phyloP scores from a whole-genome alignment of 2,797 vertebrate species.

The Scleropages formosus region DNA sequence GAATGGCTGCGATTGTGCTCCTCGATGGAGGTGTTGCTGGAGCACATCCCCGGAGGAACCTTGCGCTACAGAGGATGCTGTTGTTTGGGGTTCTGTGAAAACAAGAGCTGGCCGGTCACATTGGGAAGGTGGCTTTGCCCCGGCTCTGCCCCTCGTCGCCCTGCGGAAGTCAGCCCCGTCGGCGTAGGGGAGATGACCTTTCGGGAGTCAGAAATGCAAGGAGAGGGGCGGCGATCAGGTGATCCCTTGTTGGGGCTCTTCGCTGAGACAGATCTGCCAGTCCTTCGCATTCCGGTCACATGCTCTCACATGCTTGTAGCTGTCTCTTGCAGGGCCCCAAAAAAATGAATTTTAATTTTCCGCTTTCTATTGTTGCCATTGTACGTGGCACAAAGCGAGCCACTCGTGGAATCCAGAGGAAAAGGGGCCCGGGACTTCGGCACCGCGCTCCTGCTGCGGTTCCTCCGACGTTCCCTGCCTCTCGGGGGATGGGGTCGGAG shows the following conservation, averaged over 20 bases:
- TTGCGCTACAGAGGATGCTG: constrained; percentile 18
- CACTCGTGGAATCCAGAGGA: neutral
- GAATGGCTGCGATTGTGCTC: constrained; percentile 18
- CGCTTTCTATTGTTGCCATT: too few species aligned
- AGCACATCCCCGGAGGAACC: constrained; percentile 5
- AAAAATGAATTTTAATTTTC: too few species aligned
- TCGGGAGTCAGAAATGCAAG: neutral
- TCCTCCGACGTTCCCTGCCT: neutral
- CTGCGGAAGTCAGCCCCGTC: neutral
- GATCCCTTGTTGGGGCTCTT: too few species aligned
- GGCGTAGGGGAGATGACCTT: constrained; percentile 25
- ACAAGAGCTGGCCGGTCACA: constrained; percentile 11
- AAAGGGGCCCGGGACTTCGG: neutral
- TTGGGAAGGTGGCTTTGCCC: constrained; percentile 28
- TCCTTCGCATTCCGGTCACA: too few species aligned
- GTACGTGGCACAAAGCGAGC: too few species aligned
- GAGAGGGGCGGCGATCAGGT: too few species aligned
- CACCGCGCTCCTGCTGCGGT: neutral
- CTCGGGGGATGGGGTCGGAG: constrained; percentile 57
- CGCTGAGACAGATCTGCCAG: too few species aligned
- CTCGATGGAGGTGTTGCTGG: constrained; percentile 18
- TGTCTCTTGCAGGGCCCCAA: too few species aligned
- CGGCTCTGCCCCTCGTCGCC: neutral
- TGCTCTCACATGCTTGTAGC: too few species aligned
- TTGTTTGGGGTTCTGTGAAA: constrained; percentile 11